phyloP scores from a whole-genome alignment of 2,113 vertebrate species.

The Aphyosemion australe region DNA sequence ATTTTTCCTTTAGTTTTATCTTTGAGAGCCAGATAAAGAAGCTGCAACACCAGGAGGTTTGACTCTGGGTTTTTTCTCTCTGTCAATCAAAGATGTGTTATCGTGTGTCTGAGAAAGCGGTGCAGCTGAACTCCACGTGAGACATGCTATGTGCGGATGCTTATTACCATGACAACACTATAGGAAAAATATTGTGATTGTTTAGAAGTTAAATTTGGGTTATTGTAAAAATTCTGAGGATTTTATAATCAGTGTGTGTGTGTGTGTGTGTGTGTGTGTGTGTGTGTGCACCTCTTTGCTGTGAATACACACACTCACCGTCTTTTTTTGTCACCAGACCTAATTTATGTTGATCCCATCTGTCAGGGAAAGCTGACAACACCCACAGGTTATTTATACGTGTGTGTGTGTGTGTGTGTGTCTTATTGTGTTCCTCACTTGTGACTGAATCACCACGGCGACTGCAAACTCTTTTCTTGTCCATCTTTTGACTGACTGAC shows the following conservation, averaged over 20 bases:
- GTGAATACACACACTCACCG: conserved; percentile 8
- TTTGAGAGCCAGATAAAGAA: background rate
- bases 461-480: conserved; percentile 29
- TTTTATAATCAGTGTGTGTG: background rate
- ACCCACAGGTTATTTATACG: conserved; percentile 41
- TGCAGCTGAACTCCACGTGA: conserved; percentile 22
- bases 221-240: conserved; percentile 1
- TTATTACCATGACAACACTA: conserved; percentile 57
- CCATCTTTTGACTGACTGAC: conserved; percentile 13
- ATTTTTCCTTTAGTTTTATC: conserved; percentile 55
- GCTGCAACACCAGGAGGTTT: background rate
- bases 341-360: conserved; percentile 59
- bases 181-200: background rate
- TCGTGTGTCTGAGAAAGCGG: conserved; percentile 26
- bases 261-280: background rate
- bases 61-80: background rate
- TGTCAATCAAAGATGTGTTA: conserved; percentile 34
- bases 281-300: background rate
- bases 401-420: conserved; percentile 2
- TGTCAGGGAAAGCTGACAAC: conserved; percentile 65
- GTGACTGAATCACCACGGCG: conserved; percentile 29
- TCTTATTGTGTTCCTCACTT: conserved; percentile 33
- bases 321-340: conserved; percentile 7
- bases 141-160: conserved; percentile 18
- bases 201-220: conserved; percentile 21